Base-by-base conservation (phyloP, 2,113 vertebrate species). In the Eptatretus burgeri region DNA sequence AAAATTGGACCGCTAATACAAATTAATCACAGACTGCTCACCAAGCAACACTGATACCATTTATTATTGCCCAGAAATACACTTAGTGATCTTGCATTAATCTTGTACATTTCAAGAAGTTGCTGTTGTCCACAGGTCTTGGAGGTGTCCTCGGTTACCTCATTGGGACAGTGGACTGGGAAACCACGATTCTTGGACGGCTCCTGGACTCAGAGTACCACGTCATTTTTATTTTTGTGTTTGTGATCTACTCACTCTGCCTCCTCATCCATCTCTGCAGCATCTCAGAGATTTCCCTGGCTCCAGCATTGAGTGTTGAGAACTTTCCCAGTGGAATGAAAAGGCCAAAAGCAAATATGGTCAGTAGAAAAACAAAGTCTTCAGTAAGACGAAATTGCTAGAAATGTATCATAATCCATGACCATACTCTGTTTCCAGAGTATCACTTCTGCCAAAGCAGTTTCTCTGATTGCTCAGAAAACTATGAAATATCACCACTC, bases 101-200 rank as follows among this genome's bases (percentile, higher is more conserved):
- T 41, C 3, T 41, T 41, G 27, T 41, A 41, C 27, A 41, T 41
- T 41, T 41, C 27, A 41, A 41, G 27, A 7, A 41, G 27, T 5
- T 41, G 27, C 27, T 41, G 7, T 41, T 41, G 27, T n/a, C 14
- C 66, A 1, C 70, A 98, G 91, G 91, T 71, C 73, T 98, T 50
- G 91, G 91, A 14, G 91, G 91, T 66, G 84, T 85, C 1, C 79
- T 75, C 49, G 91, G 89, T 20, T 98, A 98, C 70, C 71, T 94
- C 56, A 78, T 82, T 49, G 89, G 91, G 62, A 86, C 89, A 13
- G 76, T 93, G 72, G 91, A 98, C 65, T 96, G 91, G 91, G 74
- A 76, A 41, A 74, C 82, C 27, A 81, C 85, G 2, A 13, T 74
- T 1, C 66, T 94, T 51, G 84, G 82, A 66, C 71, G 70, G 66